Base-by-base conservation (phyloP, 2,888 invertebrate genomes). In the Aleiodes testaceus region DNA sequence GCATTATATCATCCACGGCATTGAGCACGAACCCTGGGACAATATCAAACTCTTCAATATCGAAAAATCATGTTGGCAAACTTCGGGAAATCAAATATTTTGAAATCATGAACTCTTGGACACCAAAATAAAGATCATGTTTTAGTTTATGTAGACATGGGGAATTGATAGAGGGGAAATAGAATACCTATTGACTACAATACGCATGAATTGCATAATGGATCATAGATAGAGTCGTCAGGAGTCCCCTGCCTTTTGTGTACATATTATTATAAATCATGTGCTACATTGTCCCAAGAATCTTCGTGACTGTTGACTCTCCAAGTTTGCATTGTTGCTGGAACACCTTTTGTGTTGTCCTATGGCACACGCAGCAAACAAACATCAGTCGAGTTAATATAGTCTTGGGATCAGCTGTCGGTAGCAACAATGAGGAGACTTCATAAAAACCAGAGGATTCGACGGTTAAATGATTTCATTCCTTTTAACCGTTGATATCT, bases 301-400 rank as follows among this genome's bases (percentile, higher is more conserved):
- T 81, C 78, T 77, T 82, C 84, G 82, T 85, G 84, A 85, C 84
- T 85, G 85, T 85, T 85, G 85, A 85, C 84, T 85, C 80, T 75
- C 81, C 81, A 70, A 73, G 68, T 66, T 68, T 80, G 81, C 81
- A 85, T 85, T 85, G 85, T 85, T 81, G 78, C 78, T 72, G 77
- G 81, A 79, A 79, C 81, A 82, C 81, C 86, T 84, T 85, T 86
- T 85, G 85, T 85, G 68, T 72, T 74, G 74, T 77, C 75, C 77
- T 59, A 47, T 70, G 66, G 79, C 79, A 79, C 79, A 77, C 78
- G 78, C 82, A 82, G 79, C 85, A 85, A 86, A 85, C 85, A 85
- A 85, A 85, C 84, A 85, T 80, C 72, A 47, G 52, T 66, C 64
- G 30, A 67, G 81, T 84, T 84, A 84, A 85, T 85, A 85, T 81